A percentile compares a stretch with the other conserved stretches of the same genome.
Conservation (phyloP, 2,113 vertebrate genomes). For the Castor canadensis region DNA sequence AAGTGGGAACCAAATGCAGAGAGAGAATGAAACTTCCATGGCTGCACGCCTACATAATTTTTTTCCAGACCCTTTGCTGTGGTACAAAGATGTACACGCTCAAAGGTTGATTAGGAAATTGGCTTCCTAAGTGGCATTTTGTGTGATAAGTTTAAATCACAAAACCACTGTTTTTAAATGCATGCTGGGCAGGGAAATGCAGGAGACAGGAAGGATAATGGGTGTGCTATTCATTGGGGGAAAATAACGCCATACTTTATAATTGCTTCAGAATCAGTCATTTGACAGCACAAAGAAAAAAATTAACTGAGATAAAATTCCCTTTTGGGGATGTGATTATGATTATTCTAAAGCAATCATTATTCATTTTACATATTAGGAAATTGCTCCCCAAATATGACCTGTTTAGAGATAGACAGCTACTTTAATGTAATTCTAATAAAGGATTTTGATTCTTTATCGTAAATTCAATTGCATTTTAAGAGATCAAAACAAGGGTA, state of each 20-base stretch:
- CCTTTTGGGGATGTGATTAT: conserved; percentile 80
- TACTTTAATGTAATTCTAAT: conserved; percentile 59
- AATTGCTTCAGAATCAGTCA: conserved; percentile 82
- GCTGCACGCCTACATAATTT: background rate
- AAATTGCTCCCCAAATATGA: conserved; percentile 75
- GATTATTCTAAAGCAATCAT: conserved; percentile 84
- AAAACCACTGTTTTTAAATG: conserved; percentile 61
- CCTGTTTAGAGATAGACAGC: conserved; percentile 73
- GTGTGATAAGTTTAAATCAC: conserved; percentile 47
- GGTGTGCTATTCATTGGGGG: conserved; percentile 63
- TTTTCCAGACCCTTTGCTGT: background rate
- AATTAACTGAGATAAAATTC: conserved; percentile 81
- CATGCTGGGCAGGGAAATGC: background rate
- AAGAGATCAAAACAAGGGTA: conserved; percentile 57
- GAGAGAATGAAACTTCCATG: background rate
- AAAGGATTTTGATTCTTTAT: conserved; percentile 65
- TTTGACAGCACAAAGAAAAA: conserved; percentile 82
- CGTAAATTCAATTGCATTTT: conserved; percentile 70
- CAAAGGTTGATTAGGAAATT: conserved; percentile 42
- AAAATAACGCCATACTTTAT: conserved; percentile 70
- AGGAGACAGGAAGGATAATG: conserved; percentile 31
- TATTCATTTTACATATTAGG: conserved; percentile 80
- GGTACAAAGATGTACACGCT: conserved; percentile 24
- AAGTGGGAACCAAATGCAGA: background rate
- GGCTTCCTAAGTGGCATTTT: conserved; percentile 12